phyloP scores from a whole-genome alignment of 2,113 vertebrate genomes.

The Eclectus roratus region DNA sequence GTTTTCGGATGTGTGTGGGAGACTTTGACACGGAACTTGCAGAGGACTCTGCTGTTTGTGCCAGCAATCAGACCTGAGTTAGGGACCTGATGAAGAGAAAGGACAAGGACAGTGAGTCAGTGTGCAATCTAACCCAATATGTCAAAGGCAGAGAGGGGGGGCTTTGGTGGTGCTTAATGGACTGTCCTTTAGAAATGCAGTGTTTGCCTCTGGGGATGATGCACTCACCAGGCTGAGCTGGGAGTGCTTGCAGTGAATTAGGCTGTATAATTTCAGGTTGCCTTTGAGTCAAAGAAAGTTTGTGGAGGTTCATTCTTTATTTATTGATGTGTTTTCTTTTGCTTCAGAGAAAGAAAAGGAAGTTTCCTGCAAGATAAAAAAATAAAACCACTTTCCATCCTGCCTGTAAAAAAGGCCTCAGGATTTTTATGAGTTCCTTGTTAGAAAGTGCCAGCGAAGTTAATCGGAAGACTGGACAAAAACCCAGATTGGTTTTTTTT shows the following conservation, averaged over 20 bases:
- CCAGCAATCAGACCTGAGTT: background rate
- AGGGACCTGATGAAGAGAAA: rapidly evolving
- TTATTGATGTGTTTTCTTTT: slow-evolving; percentile 27
- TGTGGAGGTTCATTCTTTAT: slow-evolving; percentile 5
- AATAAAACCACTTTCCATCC: background rate
- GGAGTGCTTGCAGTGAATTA: slow-evolving; percentile 48
- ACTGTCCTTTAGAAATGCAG: background rate
- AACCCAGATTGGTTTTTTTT: background rate
- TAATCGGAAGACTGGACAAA: slow-evolving; percentile 42
- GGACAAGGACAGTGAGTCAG: background rate
- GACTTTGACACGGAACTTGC: background rate
- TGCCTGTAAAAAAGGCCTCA: slow-evolving; percentile 7
- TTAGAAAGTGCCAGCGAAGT: slow-evolving; percentile 16
- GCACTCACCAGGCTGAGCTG: background rate
- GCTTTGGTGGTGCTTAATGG: background rate
- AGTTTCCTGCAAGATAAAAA: background rate
- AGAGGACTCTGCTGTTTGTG: background rate
- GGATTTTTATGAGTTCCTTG: slow-evolving; percentile 6
- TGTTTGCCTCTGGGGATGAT: background rate
- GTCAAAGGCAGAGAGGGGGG: background rate
- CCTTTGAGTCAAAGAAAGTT: slow-evolving; percentile 23
- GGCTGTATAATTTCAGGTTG: slow-evolving; percentile 48
- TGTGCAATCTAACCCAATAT: background rate
- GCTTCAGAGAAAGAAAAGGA: slow-evolving; percentile 39
- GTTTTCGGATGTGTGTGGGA: background rate